Conservation (phyloP, 2,797 vertebrate species). For the Antennarius maculatus region DNA sequence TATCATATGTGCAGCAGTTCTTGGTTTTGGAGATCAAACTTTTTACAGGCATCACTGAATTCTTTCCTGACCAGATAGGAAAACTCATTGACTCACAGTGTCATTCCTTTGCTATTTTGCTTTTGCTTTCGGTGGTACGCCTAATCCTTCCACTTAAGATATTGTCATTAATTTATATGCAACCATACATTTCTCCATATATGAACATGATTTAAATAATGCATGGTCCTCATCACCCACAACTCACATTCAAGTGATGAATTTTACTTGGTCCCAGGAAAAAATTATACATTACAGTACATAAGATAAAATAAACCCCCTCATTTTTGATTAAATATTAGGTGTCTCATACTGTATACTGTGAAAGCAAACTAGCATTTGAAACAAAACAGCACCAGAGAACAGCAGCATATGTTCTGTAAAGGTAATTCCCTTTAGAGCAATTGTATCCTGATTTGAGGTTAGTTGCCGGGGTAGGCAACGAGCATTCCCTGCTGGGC, state of each 20-base stretch:
- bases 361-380: conserved; percentile 6
- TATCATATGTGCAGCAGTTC: conserved; percentile 63
- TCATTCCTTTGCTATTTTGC: conserved; percentile 35
- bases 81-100: conserved; percentile 27
- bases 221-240: neutral
- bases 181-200: conserved; percentile 20
- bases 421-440: conserved; percentile 9
- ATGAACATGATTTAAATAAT: conserved; percentile 21
- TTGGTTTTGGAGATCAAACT: conserved; percentile 67
- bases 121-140: conserved; percentile 5
- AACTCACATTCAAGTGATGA: too few relatives aligned
- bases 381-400: conserved; percentile 1
- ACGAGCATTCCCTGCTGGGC: conserved; percentile 85
- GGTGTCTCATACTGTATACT: neutral
- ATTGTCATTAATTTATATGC: conserved; percentile 17
- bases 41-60: conserved; percentile 61
- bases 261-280: too few relatives aligned
- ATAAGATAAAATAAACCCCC: conserved; percentile 9
- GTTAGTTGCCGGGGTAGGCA: conserved; percentile 29
- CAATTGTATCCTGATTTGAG: conserved; percentile 18
- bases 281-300: too few relatives aligned
- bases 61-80: conserved; percentile 51
- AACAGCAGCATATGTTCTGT: neutral
- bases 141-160: conserved; percentile 29
- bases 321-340: conserved; percentile 10